These are phyloP conservation scores for Tragelaphus scriptus DNA, from an alignment of 2,113 vertebrate genomes.

Conservation along the genomic window DNA sequence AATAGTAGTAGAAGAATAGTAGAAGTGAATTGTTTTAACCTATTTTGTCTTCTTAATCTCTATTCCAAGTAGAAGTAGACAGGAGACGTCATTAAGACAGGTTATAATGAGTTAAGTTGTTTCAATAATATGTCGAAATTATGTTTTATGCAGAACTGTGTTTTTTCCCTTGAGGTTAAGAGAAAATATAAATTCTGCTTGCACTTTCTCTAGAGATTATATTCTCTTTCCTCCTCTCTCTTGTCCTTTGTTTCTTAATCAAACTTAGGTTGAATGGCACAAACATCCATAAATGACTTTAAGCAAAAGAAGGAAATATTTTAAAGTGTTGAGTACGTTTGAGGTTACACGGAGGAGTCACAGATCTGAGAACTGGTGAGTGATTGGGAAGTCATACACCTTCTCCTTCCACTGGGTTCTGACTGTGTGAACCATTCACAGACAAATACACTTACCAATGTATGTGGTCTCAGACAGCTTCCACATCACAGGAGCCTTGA, in stretches of 20 bases:
- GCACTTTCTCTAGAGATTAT: not conserved
- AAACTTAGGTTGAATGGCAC: not conserved
- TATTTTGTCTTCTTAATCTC: not conserved
- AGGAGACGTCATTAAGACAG: not conserved
- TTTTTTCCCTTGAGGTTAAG: not conserved
- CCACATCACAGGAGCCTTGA: not conserved
- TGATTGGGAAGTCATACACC: fast-evolving
- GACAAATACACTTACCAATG: fast-evolving
- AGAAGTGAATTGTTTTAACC: not conserved
- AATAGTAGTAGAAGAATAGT: not conserved
- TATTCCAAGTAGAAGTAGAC: not conserved
- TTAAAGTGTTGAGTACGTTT: not conserved
- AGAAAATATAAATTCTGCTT: not conserved
- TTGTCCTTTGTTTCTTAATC: not conserved
- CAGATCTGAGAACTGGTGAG: not conserved
- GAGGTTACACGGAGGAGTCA: not conserved
- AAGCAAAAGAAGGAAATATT: not conserved
- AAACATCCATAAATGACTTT: not conserved
- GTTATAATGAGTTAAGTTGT: not conserved
- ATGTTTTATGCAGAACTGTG: not conserved
- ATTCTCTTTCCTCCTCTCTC: not conserved
- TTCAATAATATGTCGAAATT: not conserved
- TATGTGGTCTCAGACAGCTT: fast-evolving
- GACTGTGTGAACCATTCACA: no score
- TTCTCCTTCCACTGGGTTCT: fast-evolving